Conservation (phyloP, 1,140 invertebrate genomes). For the Musca domestica region DNA sequence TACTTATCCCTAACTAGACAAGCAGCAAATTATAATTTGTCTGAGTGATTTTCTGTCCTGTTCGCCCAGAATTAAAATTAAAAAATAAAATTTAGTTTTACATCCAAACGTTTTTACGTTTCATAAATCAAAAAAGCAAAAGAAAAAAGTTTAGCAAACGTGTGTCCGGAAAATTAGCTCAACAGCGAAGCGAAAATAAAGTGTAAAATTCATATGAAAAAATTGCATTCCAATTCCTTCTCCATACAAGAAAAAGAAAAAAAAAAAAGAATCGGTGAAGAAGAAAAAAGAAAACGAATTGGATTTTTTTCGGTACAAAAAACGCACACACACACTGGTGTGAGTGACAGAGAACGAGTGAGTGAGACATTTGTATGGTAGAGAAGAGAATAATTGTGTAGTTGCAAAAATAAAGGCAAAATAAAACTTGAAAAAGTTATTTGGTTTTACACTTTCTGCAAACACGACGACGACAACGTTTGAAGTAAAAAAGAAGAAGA, state of each 20-base stretch:
- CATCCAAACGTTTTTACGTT: slow-evolving; percentile 14
- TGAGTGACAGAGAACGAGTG: not conserved
- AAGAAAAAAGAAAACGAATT: slow-evolving; percentile 1
- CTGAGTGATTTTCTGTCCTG: slow-evolving; percentile 15
- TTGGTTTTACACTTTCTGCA: not conserved
- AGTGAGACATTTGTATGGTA: not conserved
- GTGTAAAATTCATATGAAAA: not conserved
- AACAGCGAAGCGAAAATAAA: not conserved
- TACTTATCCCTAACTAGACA: no score
- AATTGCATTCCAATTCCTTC: slow-evolving; percentile 12
- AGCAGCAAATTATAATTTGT: no score
- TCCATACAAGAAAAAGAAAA: slow-evolving; percentile 1
- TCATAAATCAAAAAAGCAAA: not conserved
- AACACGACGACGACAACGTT: slow-evolving; percentile 5
- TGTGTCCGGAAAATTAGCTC: not conserved
- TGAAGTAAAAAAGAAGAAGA: not conserved
- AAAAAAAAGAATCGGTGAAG: not conserved
- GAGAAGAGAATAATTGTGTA: slow-evolving; percentile 2
- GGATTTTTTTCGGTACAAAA: not conserved
- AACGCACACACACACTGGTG: not conserved
- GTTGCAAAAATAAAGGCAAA: slow-evolving; percentile 8
- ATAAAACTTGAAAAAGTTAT: slow-evolving; percentile 1
- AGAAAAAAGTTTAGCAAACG: not conserved
- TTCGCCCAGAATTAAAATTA: slow-evolving; percentile 8
- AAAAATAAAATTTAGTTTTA: slow-evolving; percentile 7